phyloP scores from a whole-genome alignment of 2,888 invertebrate genomes.

The Ernsta delagoae region DNA sequence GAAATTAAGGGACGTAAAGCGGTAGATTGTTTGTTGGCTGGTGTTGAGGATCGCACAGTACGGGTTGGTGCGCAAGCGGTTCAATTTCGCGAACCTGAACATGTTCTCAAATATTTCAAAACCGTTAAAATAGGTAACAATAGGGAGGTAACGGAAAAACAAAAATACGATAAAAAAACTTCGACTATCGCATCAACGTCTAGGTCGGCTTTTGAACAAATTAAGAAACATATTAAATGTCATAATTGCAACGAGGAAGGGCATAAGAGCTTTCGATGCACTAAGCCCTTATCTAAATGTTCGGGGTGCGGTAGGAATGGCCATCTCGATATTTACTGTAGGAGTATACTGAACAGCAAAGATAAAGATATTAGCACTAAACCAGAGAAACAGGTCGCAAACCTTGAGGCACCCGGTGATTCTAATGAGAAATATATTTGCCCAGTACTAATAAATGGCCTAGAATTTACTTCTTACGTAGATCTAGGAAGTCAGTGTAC shows the following conservation, averaged over 20 bases:
- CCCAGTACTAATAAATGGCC: neutral
- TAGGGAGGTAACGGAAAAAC: neutral
- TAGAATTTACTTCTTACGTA: neutral
- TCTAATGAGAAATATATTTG: constrained; percentile 5
- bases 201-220: neutral
- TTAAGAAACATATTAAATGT: neutral
- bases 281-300: neutral
- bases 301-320: neutral
- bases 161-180: neutral
- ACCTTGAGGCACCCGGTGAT: neutral
- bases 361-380: neutral
- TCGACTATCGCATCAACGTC: neutral
- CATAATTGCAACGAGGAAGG: neutral
- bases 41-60: neutral
- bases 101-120: neutral
- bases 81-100: neutral
- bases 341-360: neutral
- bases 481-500: neutral
- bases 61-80: neutral
- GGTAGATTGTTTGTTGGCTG: neutral
- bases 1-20: constrained; percentile 3
- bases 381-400: neutral
- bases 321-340: neutral
- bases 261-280: neutral
- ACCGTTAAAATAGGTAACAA: neutral